Evolutionary conservation across 2,113 vertebrate species (phyloP), one percentile per base, ranked within the genome.

Genomic region (Dendropsophus ebraccatus): DNA sequence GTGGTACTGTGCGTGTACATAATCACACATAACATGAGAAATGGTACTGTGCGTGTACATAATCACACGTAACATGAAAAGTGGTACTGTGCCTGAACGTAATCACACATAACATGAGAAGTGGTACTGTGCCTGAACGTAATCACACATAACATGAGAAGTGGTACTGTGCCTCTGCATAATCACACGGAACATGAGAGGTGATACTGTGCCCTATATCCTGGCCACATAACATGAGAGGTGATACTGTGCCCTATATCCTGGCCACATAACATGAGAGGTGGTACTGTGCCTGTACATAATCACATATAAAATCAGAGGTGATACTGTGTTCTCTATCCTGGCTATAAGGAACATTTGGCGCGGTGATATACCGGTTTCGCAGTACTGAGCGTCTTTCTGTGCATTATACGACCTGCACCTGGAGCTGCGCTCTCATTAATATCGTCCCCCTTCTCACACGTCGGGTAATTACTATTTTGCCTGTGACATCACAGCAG

Each of bases 401-500:
- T 17, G 62, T 8, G 7, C 65, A 35, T 17, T 32, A 35, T 19
- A 32, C 16, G 32, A 30, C 5, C 65, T 35, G 73, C 73, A 75
- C 73, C 73, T 75, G 73, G 73, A 14, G 6, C 28, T 23, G 37
- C 72, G 45, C 32, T 49, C 23, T 74, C 41, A 25, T n/a, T 47
- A n/a, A 49, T 32, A 25, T 62, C 1, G 25, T n/a, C n/a, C 60
- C 17, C 25, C 60, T 52, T 62, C 25, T 62, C 60, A 28, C 60
- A 28, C 60, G n/a, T 62, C 11, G 12, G 21, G 81, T 70, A 70
- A 41, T 35, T 21, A 16, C 23, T 82, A 49, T 82, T 82, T 37
- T 54, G 13, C 17, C 65, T 50, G 47, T 52, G 81, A 83, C 81
- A 35, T 83, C 81, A 56, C 32, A 19, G 17, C 81, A 83, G 81